Conservation (phyloP, 2,113 vertebrate species). For the Ciconia boyciana region DNA sequence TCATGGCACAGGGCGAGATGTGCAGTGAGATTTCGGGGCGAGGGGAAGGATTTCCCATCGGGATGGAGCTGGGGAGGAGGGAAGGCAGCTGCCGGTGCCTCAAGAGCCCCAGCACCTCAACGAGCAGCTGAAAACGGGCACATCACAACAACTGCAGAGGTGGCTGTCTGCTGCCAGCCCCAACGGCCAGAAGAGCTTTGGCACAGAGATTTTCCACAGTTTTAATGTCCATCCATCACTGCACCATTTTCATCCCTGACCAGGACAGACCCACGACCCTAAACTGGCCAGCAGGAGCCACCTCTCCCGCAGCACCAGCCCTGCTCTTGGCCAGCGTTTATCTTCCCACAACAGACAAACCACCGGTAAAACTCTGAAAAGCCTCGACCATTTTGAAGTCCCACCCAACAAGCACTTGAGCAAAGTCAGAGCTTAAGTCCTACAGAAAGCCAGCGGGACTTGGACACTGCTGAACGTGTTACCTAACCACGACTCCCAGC, state of each 20-base stretch:
- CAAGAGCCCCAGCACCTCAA: not conserved
- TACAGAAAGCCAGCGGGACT: not conserved
- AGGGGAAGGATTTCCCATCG: not conserved
- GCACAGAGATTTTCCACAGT: not conserved
- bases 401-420: not conserved
- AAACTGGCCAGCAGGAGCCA: not conserved
- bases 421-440: not conserved
- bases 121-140: fast-evolving
- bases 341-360: not conserved
- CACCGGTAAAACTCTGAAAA: not conserved
- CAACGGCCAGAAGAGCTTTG: not conserved
- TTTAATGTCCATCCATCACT: not conserved
- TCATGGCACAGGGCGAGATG: not conserved
- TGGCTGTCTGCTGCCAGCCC: not conserved
- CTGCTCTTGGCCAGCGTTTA: not conserved
- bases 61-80: not conserved
- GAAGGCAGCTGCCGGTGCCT: too few relatives aligned
- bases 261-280: fast-evolving
- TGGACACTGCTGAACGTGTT: not conserved
- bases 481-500: not conserved
- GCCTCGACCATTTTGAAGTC: fast-evolving
- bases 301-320: not conserved
- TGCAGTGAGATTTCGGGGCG: not conserved
- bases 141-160: not conserved
- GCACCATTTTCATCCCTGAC: not conserved